A percentile compares a stretch with the other conserved stretches of the same genome.
These are phyloP conservation scores for Australoheros facetus DNA, from an alignment of 2,797 vertebrate genomes.

Conservation along the genomic window DNA sequence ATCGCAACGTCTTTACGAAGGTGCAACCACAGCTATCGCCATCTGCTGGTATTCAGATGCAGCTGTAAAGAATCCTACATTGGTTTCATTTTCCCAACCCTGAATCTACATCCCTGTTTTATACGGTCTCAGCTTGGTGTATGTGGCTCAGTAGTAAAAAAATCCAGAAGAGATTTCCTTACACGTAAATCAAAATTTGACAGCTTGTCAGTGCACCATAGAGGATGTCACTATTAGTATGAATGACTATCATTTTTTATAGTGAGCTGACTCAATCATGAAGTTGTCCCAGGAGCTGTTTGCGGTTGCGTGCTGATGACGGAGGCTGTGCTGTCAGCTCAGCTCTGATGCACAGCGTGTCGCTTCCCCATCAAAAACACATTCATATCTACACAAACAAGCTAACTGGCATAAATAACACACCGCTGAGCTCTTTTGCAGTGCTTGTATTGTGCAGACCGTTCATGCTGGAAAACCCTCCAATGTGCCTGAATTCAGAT, in stretches of 20 bases:
- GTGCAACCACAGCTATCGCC: background rate
- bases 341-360: background rate
- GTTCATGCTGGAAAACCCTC: too few species aligned
- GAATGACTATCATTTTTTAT: background rate
- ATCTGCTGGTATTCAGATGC: background rate
- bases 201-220: background rate
- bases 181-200: rapidly evolving
- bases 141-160: background rate
- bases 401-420: background rate
- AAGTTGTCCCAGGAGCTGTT: background rate
- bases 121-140: background rate
- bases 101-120: rapidly evolving
- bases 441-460: too few species aligned
- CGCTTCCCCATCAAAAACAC: background rate
- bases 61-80: background rate
- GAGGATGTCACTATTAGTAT: background rate
- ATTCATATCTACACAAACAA: background rate
- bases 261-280: background rate
- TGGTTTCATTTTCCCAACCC: background rate
- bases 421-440: background rate
- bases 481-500: too few species aligned
- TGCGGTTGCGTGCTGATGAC: background rate
- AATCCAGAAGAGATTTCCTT: rapidly evolving
- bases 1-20: background rate
- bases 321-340: background rate